Conservation (phyloP, 2,888 invertebrate species). For the Lithophane ornitopus region DNA sequence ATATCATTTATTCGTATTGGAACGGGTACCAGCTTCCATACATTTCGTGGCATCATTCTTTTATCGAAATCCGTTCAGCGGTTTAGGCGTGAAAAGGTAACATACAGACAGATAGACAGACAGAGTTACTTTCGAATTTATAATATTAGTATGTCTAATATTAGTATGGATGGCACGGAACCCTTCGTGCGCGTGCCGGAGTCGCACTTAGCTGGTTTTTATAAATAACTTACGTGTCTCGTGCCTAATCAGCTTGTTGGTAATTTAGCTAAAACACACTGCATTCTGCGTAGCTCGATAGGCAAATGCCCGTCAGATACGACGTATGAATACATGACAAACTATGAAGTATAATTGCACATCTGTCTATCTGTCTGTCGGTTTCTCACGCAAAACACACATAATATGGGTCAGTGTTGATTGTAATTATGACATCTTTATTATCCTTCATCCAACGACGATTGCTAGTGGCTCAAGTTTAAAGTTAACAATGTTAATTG, state of each 20-base stretch:
- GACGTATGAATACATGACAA: constrained; percentile 31
- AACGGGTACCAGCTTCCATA: too few species aligned
- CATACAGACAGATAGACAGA: too few species aligned
- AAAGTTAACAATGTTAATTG: neutral
- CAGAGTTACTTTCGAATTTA: too few species aligned
- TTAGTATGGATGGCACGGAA: too few species aligned
- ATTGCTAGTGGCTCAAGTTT: neutral
- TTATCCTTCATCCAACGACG: neutral
- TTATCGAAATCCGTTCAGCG: too few species aligned
- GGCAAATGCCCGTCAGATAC: constrained; percentile 24
- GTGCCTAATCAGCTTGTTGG: constrained; percentile 34
- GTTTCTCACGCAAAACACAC: constrained; percentile 32
- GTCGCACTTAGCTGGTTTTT: neutral
- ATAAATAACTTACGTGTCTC: constrained; percentile 22
- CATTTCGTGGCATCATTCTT: too few species aligned
- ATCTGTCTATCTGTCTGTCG: neutral
- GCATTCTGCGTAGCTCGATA: constrained; percentile 42
- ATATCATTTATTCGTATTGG: too few species aligned
- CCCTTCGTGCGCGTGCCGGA: too few species aligned
- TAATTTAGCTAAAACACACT: constrained; percentile 41
- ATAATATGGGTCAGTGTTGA: constrained; percentile 34
- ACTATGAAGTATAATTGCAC: constrained; percentile 37
- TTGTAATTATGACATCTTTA: constrained; percentile 24
- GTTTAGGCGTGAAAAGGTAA: too few species aligned
- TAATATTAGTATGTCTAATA: too few species aligned